Conservation (phyloP, 2,113 vertebrate species). For the Eudyptes chrysolophus region DNA sequence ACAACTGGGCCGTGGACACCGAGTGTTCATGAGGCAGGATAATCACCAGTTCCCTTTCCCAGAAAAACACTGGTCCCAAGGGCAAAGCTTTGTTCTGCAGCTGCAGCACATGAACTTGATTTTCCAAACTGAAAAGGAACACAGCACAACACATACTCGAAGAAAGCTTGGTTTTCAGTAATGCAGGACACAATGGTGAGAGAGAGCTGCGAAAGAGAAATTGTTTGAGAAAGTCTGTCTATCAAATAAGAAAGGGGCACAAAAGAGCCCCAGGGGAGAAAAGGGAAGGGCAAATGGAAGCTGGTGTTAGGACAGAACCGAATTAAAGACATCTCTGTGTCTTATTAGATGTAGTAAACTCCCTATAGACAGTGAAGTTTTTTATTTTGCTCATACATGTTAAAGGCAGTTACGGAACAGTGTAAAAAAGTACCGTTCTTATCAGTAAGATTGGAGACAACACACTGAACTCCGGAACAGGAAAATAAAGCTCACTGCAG, state of each 20-base stretch:
- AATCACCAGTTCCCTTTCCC: not conserved
- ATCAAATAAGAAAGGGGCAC: not conserved
- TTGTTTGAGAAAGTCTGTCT: not conserved
- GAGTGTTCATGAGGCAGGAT: not conserved
- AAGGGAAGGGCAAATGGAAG: not conserved
- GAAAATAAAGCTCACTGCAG: too few species aligned
- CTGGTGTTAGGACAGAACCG: not conserved
- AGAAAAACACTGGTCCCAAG: not conserved
- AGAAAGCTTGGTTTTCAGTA: not conserved
- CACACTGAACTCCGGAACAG: too few species aligned
- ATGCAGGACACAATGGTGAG: not conserved
- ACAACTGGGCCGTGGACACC: not conserved
- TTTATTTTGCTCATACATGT: not conserved
- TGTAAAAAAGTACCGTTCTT: not conserved
- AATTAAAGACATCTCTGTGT: not conserved
- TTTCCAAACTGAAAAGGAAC: not conserved
- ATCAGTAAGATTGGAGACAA: not conserved
- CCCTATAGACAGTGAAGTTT: not conserved
- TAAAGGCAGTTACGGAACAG: not conserved
- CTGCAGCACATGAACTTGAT: not conserved
- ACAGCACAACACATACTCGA: not conserved
- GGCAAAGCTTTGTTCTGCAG: not conserved
- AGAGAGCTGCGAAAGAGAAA: not conserved
- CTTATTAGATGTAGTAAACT: not conserved
- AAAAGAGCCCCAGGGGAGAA: not conserved